Evolutionary conservation across 2,113 vertebrate genomes (phyloP).

Genomic region (Siphamia tubifer): DNA sequence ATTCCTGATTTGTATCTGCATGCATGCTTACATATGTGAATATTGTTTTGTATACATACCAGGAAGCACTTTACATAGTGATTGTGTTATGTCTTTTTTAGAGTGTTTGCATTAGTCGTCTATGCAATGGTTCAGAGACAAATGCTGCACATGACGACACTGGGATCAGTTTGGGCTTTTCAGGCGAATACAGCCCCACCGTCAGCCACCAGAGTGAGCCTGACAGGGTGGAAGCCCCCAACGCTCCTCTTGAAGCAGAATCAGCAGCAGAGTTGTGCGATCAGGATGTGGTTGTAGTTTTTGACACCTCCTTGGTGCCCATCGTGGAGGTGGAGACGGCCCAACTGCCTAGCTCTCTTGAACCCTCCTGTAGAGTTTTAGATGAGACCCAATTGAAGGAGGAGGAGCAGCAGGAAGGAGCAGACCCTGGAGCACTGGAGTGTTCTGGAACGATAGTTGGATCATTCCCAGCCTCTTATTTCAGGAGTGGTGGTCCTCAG

Average conservation of each 20-base stretch:
- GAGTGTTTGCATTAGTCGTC: constrained; percentile 52
- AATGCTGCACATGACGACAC: constrained; percentile 40
- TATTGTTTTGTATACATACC: background rate
- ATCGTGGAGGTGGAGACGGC: constrained; percentile 58
- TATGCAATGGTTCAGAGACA: constrained; percentile 48
- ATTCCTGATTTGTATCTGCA: background rate
- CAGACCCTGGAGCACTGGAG: constrained; percentile 6
- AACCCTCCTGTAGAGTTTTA: constrained; percentile 24
- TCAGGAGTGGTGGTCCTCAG: constrained; percentile 60
- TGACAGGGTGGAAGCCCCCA: constrained; percentile 2
- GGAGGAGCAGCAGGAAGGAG: constrained; percentile 28
- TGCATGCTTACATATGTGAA: constrained; percentile 1
- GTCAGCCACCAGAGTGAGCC: constrained; percentile 24
- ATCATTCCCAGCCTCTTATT: constrained; percentile 59
- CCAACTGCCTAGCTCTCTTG: constrained; percentile 26
- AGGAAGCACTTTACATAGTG: constrained; percentile 4
- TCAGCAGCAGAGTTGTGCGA: constrained; percentile 44
- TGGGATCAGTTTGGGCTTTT: constrained; percentile 32
- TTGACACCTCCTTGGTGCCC: constrained; percentile 44
- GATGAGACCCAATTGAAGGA: constrained; percentile 17
- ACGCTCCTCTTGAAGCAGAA: constrained; percentile 29
- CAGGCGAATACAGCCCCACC: constrained; percentile 8
- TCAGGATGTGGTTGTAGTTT: constrained; percentile 54
- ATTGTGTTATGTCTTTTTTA: constrained; percentile 68
- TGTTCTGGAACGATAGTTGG: constrained; percentile 33